Conservation (phyloP, 2,888 invertebrate genomes). For the Drosophila mettleri region DNA sequence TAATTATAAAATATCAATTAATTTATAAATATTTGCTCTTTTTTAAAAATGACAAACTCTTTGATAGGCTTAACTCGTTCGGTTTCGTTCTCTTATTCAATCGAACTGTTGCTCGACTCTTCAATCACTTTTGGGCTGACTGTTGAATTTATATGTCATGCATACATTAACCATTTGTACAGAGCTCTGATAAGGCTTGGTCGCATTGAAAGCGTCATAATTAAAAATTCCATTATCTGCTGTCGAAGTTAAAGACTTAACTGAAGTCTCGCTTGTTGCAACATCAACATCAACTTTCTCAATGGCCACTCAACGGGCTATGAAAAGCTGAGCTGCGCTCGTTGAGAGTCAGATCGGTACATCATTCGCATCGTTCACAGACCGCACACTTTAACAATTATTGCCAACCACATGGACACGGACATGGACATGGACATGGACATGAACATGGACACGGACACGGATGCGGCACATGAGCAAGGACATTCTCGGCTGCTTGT, state of each 20-base stretch:
- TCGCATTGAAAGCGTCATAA: slow-evolving; percentile 13
- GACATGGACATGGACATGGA: slow-evolving; percentile 29
- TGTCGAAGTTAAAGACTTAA: slow-evolving; percentile 24
- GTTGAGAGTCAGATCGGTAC: slow-evolving; percentile 43
- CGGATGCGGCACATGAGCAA: slow-evolving; percentile 35
- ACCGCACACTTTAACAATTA: slow-evolving; percentile 76
- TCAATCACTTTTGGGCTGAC: not conserved
- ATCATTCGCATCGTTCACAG: slow-evolving; percentile 58
- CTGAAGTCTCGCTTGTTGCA: slow-evolving; percentile 28
- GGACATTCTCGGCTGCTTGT: slow-evolving; percentile 57
- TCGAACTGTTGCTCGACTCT: not conserved
- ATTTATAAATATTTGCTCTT: not conserved
- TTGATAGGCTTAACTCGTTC: not conserved
- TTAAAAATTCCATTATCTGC: slow-evolving; percentile 34
- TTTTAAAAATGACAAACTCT: not conserved
- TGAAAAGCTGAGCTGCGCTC: slow-evolving; percentile 21
- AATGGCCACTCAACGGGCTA: slow-evolving; percentile 35
- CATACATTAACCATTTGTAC: slow-evolving; percentile 10
- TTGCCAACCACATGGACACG: slow-evolving; percentile 69
- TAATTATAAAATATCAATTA: not conserved
- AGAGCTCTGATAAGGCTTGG: not conserved
- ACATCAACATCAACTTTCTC: slow-evolving; percentile 41
- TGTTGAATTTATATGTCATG: not conserved
- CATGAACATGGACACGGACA: slow-evolving; percentile 35
- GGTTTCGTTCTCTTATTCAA: not conserved